These are phyloP conservation scores for Liasis olivaceus DNA, from an alignment of 2,797 vertebrate genomes.

Conservation along the genomic window DNA sequence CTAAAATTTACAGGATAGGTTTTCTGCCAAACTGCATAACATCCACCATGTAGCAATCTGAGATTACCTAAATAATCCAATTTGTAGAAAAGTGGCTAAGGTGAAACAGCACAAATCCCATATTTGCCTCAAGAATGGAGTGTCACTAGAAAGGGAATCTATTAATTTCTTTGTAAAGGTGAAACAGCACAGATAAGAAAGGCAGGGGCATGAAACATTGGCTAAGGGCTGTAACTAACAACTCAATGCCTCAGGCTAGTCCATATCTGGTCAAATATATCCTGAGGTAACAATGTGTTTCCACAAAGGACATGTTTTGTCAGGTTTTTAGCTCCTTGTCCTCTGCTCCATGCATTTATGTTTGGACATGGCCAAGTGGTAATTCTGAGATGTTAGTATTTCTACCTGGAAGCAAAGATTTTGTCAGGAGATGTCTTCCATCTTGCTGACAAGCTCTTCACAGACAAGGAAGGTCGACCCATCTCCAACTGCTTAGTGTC, in stretches of 20 bases:
- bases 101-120: slow-evolving; percentile 2
- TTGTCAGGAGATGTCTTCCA: background rate
- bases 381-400: slow-evolving; percentile 7
- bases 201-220: background rate
- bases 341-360: background rate
- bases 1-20: background rate
- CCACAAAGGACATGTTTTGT: slow-evolving; percentile 21
- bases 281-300: slow-evolving; percentile 12
- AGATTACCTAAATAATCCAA: slow-evolving; percentile 29
- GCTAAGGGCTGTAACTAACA: slow-evolving; percentile 8
- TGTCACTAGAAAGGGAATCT: slow-evolving; percentile 3
- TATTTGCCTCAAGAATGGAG: slow-evolving; percentile 5
- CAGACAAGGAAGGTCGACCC: background rate
- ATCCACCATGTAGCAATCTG: background rate
- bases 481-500: background rate
- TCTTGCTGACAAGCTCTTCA: background rate
- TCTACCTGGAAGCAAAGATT: slow-evolving; percentile 16
- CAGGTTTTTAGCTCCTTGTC: background rate
- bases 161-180: slow-evolving; percentile 12
- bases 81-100: slow-evolving; percentile 23
- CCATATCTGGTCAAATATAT: slow-evolving; percentile 11
- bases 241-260: slow-evolving; percentile 8
- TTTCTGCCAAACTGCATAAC: background rate
- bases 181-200: slow-evolving; percentile 4
- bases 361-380: background rate